Evolutionary conservation across 2,113 vertebrate genomes (phyloP).

Genomic region (Cyanoliseus patagonus): DNA sequence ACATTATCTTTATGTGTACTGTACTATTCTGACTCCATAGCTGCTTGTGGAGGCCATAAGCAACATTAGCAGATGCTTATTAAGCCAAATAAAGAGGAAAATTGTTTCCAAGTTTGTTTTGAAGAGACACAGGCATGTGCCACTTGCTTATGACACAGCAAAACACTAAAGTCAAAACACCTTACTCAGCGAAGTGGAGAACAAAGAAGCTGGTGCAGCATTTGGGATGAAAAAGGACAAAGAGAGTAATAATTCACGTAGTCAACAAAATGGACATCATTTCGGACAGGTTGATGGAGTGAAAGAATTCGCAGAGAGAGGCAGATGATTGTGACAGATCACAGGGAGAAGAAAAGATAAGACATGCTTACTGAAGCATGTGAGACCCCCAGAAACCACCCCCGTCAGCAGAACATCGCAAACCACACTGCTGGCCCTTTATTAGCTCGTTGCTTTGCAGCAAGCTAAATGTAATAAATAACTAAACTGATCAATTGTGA

Average conservation of each 20-base stretch:
- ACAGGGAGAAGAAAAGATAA: slow-evolving; percentile 80
- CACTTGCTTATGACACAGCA: neutral
- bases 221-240: slow-evolving; percentile 67
- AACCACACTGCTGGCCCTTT: slow-evolving; percentile 72
- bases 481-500: slow-evolving; percentile 72
- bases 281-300: slow-evolving; percentile 72
- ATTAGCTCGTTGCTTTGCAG: slow-evolving; percentile 75
- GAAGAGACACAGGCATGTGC: neutral
- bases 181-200: slow-evolving; percentile 1
- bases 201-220: slow-evolving; percentile 52
- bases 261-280: slow-evolving; percentile 82
- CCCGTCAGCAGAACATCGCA: slow-evolving; percentile 80
- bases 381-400: slow-evolving; percentile 69
- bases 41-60: neutral
- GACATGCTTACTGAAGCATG: slow-evolving; percentile 82
- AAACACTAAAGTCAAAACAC: slow-evolving; percentile 13
- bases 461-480: slow-evolving; percentile 74
- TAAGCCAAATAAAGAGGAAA: neutral
- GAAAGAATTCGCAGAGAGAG: slow-evolving; percentile 61
- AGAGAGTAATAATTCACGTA: slow-evolving; percentile 78
- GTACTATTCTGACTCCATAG: neutral
- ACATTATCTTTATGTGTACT: neutral
- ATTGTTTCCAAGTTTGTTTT: neutral
- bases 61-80: neutral
- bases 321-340: slow-evolving; percentile 86